Base-by-base conservation (phyloP, 1,140 invertebrate genomes). In the Cotesia chilonis region DNA sequence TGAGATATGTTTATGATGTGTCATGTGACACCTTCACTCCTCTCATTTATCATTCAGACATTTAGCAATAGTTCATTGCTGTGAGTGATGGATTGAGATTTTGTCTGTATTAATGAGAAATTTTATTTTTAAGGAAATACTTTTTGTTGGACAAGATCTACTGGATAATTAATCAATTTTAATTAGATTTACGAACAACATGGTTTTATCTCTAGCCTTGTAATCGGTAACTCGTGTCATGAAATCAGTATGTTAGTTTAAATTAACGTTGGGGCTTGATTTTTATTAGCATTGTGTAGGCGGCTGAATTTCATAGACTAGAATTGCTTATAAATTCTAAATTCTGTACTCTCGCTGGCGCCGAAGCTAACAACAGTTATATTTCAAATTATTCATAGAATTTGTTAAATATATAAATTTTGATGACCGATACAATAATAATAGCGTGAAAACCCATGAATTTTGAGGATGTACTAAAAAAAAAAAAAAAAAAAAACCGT, bases 251-350 rank as follows among this genome's bases (percentile, higher is more conserved):
- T 37, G 61, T 37, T 65, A 51, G 65, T 52, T 55, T n/a, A 2
- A 28, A 55, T 41, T 71, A 47, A 47, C 41, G 5, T 71, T 71
- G 65, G 9, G 37, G 55, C 20, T 55, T 71, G 20, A 55, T 65
- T 70, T 71, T 71, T 66, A 66, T 52, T 47, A 65, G 35, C 12
- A 65, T 65, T 57, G 17, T 54, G 70, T 71, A 63, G 70, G 70
- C 70, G 61, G 6, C 10, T 47, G 10, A 47, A 47, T 65, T 66
- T 14, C 37, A n/a, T 59, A 66, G 70, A 66, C 61, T 41, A 57
- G 65, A 71, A 37, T 55, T 66, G n/a, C n/a, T 65, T 65, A 6
- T 5, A 47, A 47, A 47, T 47, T 47, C 41, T 47, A 10, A 9
- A 47, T 51, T 36, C 20, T 28, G 28, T 28, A 28, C 28, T 28